Conservation (phyloP, 2,888 invertebrate genomes). For the Clivina fossor region DNA sequence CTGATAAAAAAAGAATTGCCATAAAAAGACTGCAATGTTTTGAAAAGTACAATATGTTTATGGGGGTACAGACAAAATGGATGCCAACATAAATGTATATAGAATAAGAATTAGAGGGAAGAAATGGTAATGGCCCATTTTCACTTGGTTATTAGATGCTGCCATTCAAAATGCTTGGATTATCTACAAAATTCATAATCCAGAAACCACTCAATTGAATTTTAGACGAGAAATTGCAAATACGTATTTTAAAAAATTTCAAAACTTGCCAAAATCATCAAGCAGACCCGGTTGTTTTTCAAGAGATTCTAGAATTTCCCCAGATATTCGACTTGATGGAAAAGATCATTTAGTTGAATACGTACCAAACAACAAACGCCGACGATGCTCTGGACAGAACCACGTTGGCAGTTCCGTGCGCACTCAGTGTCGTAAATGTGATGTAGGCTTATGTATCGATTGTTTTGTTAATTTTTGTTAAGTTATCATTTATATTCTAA, state of each 20-base stretch:
- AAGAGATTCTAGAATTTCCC: too few relatives aligned
- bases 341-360: too few relatives aligned
- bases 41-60: constrained; percentile 40
- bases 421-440: too few relatives aligned
- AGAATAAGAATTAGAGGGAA: constrained; percentile 26
- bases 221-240: constrained; percentile 31
- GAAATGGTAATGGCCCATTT: constrained; percentile 36
- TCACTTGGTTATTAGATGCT: constrained; percentile 33
- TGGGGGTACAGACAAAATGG: constrained; percentile 42
- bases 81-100: constrained; percentile 34
- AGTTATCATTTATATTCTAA: too few relatives aligned
- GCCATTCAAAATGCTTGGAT: constrained; percentile 34
- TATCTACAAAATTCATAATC: constrained; percentile 16
- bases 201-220: constrained; percentile 21
- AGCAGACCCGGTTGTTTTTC: constrained; percentile 15
- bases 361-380: too few relatives aligned
- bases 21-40: constrained; percentile 18
- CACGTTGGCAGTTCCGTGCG: too few relatives aligned
- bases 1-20: not conserved
- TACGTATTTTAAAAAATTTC: constrained; percentile 31
- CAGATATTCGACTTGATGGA: too few relatives aligned
- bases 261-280: constrained; percentile 24
- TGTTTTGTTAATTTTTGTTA: too few relatives aligned
- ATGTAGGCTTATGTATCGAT: too few relatives aligned
- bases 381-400: too few relatives aligned